Evolutionary conservation across 2,113 vertebrate genomes (phyloP).

Genomic region (Crotalus helleri): DNA sequence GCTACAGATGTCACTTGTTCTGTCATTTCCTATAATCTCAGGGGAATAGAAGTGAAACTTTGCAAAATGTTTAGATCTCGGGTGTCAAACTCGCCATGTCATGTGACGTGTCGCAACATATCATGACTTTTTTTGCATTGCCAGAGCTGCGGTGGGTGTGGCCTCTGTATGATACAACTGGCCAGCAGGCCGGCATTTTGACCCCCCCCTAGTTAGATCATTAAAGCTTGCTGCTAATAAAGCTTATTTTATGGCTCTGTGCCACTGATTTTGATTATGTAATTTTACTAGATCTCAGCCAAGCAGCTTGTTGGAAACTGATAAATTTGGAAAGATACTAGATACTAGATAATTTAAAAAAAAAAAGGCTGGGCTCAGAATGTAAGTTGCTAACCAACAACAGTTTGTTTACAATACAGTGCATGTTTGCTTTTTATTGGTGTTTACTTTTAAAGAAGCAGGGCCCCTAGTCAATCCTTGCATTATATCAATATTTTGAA

Average conservation of each 20-base stretch:
- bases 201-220: too few relatives aligned
- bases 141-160: too few relatives aligned
- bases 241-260: not conserved
- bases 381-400: not conserved
- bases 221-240: not conserved
- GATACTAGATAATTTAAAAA: not conserved
- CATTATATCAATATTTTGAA: not conserved
- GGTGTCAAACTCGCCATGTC: too few relatives aligned
- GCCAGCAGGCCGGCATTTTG: too few relatives aligned
- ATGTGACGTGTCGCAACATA: too few relatives aligned
- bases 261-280: not conserved
- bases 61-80: not conserved
- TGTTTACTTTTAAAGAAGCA: not conserved
- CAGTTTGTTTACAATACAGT: not conserved
- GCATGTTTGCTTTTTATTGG: not conserved
- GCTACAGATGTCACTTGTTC: not conserved
- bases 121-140: too few relatives aligned
- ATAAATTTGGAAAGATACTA: slow-evolving; percentile 5
- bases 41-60: not conserved
- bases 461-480: not conserved
- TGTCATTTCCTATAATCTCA: not conserved
- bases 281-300: not conserved
- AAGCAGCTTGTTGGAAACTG: not conserved
- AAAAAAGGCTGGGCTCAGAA: fast-evolving
- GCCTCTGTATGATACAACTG: too few relatives aligned